Evolutionary conservation across 2,888 invertebrate species (phyloP), one percentile per base, ranked within the genome.

Genomic region (Eupithecia inturbata): DNA sequence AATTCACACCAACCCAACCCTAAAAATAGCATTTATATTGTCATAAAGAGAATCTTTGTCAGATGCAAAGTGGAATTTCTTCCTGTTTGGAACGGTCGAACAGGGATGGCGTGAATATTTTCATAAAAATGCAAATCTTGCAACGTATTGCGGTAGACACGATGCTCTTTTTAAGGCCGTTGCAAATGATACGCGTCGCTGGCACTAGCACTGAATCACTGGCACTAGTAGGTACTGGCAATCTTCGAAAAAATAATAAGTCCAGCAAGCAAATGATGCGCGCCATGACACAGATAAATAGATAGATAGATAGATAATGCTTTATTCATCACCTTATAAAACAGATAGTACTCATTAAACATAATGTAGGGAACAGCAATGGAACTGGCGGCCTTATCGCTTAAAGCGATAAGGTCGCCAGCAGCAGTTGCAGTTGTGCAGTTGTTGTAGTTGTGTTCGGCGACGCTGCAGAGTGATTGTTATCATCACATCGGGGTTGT

Each of bases 111-210:
- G 84, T 77, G 83, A 84, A 83, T 84, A 82, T 83, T 87, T 88
- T 88, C 89, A 88, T 89, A 89, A 89, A 88, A 88, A 88, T 89
- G 88, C 84, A 87, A 89, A 89, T 89, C 80, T 80, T 68, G 41
- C 81, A 85, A 85, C 84, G 84, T 86, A 88, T 88, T 85, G 84
- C 86, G 75, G 70, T 73, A 82, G 77, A 74, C 75, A 72, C 70
- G 67, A 22, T 70, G 69, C 36, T 72, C 57, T 49, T 26, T 36
- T 31, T 72, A 26, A 69, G 60, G 66, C 60, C 62, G 14, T 68
- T 68, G 57, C 19, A 72, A 63, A 66, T 63, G 68, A 66, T n/a
- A 53, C 31, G n/a, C 62, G 45, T 60, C 28, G 67, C 66, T 66
- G 45, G 49, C 22, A 36, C 63, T 31, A 57, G 69, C 45, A 41